Conservation (phyloP, 2,888 invertebrate species). For the Scelioninae gen. 1 region DNA sequence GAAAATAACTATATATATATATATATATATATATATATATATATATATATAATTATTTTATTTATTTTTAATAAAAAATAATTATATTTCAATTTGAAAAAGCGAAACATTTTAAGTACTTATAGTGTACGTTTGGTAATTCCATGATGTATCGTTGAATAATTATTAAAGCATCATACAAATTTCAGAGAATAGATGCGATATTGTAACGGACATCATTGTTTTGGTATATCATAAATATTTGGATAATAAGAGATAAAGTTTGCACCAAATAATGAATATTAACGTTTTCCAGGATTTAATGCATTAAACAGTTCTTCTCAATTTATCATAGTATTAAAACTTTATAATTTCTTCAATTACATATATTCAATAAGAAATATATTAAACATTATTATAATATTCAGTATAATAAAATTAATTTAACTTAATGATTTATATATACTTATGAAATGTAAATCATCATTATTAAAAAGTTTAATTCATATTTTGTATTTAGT, state of each 20-base stretch:
- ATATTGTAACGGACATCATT: constrained; percentile 22
- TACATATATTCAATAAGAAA: too few relatives aligned
- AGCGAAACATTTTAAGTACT: neutral
- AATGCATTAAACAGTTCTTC: constrained; percentile 2
- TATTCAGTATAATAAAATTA: too few relatives aligned
- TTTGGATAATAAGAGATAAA: constrained; percentile 25
- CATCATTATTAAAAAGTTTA: too few relatives aligned
- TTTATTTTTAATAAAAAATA: too few relatives aligned
- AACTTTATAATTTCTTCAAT: neutral
- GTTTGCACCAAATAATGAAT: constrained; percentile 20
- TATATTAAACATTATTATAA: too few relatives aligned
- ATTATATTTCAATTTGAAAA: too few relatives aligned
- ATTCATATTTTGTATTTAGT: too few relatives aligned
- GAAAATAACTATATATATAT: too few relatives aligned
- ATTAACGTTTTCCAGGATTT: constrained; percentile 26
- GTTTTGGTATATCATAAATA: constrained; percentile 19
- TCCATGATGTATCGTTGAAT: neutral
- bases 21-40: too few relatives aligned
- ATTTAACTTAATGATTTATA: too few relatives aligned
- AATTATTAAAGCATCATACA: constrained; percentile 21
- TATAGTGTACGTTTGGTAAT: neutral
- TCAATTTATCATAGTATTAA: constrained; percentile 5
- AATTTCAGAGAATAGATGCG: constrained; percentile 5
- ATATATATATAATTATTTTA: too few relatives aligned
- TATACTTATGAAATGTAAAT: too few relatives aligned